Conservation (phyloP, 2,888 invertebrate species). For the Sepioteuthis lessoniana region DNA sequence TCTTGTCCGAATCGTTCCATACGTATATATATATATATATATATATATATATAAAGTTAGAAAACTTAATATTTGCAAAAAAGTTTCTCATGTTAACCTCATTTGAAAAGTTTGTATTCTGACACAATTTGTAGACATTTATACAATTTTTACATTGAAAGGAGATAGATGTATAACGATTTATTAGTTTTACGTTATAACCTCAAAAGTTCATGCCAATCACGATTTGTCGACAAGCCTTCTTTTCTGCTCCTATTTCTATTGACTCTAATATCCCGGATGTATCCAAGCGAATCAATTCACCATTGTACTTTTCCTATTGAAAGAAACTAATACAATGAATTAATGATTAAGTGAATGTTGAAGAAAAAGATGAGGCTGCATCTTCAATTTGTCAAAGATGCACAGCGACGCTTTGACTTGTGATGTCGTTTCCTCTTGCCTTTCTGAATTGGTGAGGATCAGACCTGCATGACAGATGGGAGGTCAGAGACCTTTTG, state of each 20-base stretch:
- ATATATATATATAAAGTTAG: no score
- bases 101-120: no score
- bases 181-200: no score
- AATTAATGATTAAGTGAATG: constrained; percentile 18
- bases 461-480: not conserved
- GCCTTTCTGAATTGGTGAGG: not conserved
- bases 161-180: no score
- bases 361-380: not conserved
- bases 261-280: not conserved
- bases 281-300: not conserved
- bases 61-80: no score
- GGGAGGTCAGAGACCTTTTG: not conserved
- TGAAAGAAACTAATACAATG: constrained; percentile 33
- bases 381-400: not conserved
- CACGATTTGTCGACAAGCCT: no score
- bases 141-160: no score
- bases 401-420: not conserved
- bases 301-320: not conserved
- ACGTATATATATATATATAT: no score
- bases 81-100: no score
- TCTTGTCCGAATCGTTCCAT: no score
- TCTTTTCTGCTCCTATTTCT: not conserved
- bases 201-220: no score
- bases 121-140: no score
- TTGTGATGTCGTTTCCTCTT: not conserved